Percentiles rank a stretch among this genome's conserved stretches.
phyloP scores from a whole-genome alignment of 2,113 vertebrate species.

The Pteropus alecto region DNA sequence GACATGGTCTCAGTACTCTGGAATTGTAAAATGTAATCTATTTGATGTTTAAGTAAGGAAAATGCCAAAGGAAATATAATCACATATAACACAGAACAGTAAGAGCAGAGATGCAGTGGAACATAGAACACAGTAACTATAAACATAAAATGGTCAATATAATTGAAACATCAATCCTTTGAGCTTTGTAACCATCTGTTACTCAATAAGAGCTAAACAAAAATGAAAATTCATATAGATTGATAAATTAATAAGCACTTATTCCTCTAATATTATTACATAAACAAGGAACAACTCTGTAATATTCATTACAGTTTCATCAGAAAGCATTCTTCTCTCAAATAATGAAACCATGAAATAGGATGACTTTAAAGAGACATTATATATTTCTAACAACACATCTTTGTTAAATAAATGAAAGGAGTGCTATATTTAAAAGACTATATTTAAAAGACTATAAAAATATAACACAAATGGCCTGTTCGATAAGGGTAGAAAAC shows the following conservation, averaged over 20 bases:
- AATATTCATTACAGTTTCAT: neutral
- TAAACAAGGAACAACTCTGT: neutral
- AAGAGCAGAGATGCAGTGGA: neutral
- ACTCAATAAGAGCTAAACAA: neutral
- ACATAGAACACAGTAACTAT: neutral
- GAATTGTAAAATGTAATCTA: neutral
- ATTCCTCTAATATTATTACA: neutral
- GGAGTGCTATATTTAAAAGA: neutral
- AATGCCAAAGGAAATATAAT: neutral
- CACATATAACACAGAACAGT: neutral
- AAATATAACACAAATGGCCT: neutral
- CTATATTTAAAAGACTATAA: neutral
- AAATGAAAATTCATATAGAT: constrained; percentile 11
- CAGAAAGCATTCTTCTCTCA: neutral
- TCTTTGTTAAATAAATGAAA: constrained; percentile 21
- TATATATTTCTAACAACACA: neutral
- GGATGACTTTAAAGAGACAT: neutral
- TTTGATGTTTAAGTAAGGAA: neutral
- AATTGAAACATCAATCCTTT: neutral
- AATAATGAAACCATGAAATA: neutral
- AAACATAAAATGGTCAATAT: neutral
- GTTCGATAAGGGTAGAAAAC: neutral
- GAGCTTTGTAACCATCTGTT: neutral
- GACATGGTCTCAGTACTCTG: neutral
- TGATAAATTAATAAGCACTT: neutral